Evolutionary conservation across 2,113 vertebrate genomes (phyloP).

Genomic region (Recurvirostra avosetta): DNA sequence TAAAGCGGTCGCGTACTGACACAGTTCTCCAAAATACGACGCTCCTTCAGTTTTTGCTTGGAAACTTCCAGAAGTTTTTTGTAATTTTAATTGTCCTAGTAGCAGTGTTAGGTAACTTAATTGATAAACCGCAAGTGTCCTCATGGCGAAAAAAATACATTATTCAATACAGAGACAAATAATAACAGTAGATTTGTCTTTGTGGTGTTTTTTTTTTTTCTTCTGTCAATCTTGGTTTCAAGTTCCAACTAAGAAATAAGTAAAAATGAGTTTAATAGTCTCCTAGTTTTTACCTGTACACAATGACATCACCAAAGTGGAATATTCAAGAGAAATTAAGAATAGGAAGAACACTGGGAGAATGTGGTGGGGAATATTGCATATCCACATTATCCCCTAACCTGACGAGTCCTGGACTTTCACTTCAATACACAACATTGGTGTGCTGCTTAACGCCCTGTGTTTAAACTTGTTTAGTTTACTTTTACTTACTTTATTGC

Average conservation of each 20-base stretch:
- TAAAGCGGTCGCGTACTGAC: rapidly evolving
- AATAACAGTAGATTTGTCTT: background rate
- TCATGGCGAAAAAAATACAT: background rate
- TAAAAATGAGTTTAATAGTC: background rate
- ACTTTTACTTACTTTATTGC: background rate
- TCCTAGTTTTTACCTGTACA: background rate
- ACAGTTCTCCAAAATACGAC: background rate
- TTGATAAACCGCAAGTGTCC: background rate
- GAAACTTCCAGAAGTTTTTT: background rate
- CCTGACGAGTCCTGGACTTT: background rate
- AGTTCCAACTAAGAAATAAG: background rate
- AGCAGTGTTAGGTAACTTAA: background rate
- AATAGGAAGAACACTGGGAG: background rate
- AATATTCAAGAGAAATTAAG: background rate
- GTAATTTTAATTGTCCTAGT: background rate
- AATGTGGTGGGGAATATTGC: background rate
- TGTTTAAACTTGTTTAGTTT: background rate
- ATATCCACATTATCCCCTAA: background rate
- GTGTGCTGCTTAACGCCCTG: background rate
- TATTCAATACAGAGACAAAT: background rate
- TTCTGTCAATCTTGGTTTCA: background rate
- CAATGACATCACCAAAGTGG: background rate
- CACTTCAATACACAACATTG: background rate
- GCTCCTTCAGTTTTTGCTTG: background rate
- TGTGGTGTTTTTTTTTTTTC: rapidly evolving